Base-by-base conservation (phyloP, 2,888 invertebrate genomes). In the Scaptomyza reducta region DNA sequence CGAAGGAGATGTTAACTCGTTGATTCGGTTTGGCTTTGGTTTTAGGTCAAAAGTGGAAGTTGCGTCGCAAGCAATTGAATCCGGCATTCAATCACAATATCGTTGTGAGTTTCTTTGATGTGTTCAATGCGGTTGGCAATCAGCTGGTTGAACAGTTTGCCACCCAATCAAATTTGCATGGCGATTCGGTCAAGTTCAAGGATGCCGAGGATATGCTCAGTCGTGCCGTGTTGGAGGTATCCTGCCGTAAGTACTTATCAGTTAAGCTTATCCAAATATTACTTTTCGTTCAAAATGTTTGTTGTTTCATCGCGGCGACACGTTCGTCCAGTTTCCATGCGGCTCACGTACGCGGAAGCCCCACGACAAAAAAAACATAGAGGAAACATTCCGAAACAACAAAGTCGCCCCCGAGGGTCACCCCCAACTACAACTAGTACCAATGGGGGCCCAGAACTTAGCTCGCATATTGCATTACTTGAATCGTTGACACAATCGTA, bases 131-230 rank as follows among this genome's bases (percentile, higher is more conserved):
- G n/a, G 90, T 90, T 31, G 90, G 89, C 50, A 87, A 89, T 63
- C 88, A 89, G 45, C 71, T 90, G 65, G 45, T 80, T 31, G 63
- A 77, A 0, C 89, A 90, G 60, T 84, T 90, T n/a, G 58, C 65
- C 25, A 51, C 38, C 9, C 55, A 70, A 42, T 44, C 75, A 6
- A 71, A 87, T 10, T 58, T 90, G 9, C 77, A 76, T 16, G 89
- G 79, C 6, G 35, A 68, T 13, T 55, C 58, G 3, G 77, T 89
- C 0, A 70, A 74, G 25, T 91, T 87, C 49, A 79, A 87, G 35
- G 88, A 82, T 33, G 85, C 90, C 31, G 91, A 91, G 65, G 90
- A 91, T 62, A 75, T 90, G 62, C 82, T 91, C n/a, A 88, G 89
- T 54, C 77, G 91, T 18, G 90, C 90, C 6, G 90, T 91, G 0